Percentiles rank a stretch among this genome's conserved stretches.
Evolutionary conservation across 2,113 vertebrate species (phyloP).

Genomic region (Brienomyrus longianalis): DNA sequence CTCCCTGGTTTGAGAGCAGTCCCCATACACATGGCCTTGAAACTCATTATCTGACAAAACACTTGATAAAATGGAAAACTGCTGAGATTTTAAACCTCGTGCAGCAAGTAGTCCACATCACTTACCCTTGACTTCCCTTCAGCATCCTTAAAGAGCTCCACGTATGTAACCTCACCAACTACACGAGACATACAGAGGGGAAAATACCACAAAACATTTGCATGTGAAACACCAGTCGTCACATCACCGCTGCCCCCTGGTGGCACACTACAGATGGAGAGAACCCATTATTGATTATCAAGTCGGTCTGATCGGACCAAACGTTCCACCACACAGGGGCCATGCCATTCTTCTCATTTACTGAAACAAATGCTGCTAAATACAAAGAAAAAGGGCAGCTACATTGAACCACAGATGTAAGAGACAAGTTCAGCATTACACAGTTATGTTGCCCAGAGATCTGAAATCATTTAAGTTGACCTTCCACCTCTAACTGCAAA

Average conservation of each 20-base stretch:
- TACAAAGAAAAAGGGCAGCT: conserved; percentile 84
- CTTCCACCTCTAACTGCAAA: conserved; percentile 58
- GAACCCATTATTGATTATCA: conserved; percentile 88
- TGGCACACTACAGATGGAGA: conserved; percentile 89
- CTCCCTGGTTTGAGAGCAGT: conserved; percentile 59
- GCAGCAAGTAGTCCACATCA: conserved; percentile 93
- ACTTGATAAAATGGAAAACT: conserved; percentile 85
- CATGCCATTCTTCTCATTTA: conserved; percentile 85
- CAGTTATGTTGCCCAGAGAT: conserved; percentile 73
- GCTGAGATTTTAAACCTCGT: conserved; percentile 94
- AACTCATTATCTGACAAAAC: conserved; percentile 78
- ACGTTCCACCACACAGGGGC: conserved; percentile 81
- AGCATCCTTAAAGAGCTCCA: conserved; percentile 99
- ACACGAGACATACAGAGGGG: conserved; percentile 99
- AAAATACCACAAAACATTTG: conserved; percentile 99
- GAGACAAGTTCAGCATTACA: conserved; percentile 77
- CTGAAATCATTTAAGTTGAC: conserved; percentile 80
- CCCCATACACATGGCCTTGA: conserved; percentile 79
- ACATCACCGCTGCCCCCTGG: conserved; percentile 85
- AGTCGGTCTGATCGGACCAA: conserved; percentile 77
- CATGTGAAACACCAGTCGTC: conserved; percentile 96
- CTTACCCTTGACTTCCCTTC: conserved; percentile 99
- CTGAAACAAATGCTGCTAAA: conserved; percentile 82
- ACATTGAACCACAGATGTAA: conserved; percentile 55
- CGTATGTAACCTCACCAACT: conserved; percentile 99